phyloP scores from a whole-genome alignment of 2,113 vertebrate genomes.

The Protobothrops flavoviridis region DNA sequence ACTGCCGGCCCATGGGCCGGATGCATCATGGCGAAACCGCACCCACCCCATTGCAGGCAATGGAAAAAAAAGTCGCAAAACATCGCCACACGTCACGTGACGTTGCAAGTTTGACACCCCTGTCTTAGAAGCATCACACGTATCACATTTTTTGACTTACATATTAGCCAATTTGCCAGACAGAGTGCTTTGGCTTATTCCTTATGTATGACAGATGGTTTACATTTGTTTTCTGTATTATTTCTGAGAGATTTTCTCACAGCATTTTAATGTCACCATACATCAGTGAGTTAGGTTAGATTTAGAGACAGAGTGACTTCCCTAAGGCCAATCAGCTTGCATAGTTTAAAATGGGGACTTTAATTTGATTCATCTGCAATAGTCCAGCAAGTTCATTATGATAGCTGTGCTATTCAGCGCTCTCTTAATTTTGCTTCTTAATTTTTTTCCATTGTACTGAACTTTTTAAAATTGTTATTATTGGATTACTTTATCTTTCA shows the following conservation, averaged over 20 bases:
- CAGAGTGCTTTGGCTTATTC: neutral
- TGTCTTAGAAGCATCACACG: too few relatives aligned
- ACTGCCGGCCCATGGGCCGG: too few relatives aligned
- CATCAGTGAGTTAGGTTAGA: neutral
- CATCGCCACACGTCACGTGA: too few relatives aligned
- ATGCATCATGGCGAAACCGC: too few relatives aligned
- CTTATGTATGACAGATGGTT: neutral
- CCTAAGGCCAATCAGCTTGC: neutral
- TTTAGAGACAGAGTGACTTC: neutral
- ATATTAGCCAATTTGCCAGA: too few relatives aligned
- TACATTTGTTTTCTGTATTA: neutral
- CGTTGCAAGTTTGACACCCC: too few relatives aligned
- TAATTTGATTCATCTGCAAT: neutral
- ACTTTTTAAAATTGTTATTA: neutral
- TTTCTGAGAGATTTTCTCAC: neutral
- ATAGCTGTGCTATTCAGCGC: neutral
- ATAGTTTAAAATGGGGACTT: neutral
- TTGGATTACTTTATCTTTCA: slow-evolving; percentile 13
- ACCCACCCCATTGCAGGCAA: too few relatives aligned
- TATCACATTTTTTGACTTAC: neutral
- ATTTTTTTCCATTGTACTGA: neutral
- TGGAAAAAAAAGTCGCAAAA: too few relatives aligned
- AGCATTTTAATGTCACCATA: neutral
- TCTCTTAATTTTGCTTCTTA: neutral
- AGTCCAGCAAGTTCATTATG: neutral